A percentile compares a stretch with the other conserved stretches of the same genome.
Evolutionary conservation across 1,140 invertebrate species (phyloP).

Genomic region (Lanistes nyassanus): DNA sequence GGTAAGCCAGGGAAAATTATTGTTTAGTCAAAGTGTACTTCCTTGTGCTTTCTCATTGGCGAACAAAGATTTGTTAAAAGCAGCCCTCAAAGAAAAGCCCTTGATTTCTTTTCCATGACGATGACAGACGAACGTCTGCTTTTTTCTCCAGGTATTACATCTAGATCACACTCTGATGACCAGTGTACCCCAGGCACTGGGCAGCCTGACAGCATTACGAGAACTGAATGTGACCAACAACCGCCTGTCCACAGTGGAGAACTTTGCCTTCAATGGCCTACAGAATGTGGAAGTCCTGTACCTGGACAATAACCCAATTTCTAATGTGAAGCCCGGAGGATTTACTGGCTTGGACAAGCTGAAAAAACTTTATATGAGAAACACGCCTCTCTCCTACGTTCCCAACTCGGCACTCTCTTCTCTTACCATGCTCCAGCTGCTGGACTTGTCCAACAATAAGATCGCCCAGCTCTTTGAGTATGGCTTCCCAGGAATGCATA

Average conservation of each 20-base stretch:
- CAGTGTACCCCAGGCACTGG: conserved; percentile 13
- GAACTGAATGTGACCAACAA: conserved; percentile 30
- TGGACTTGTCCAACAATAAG: conserved; percentile 28
- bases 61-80: background rate
- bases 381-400: conserved; percentile 7
- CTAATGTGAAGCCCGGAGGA: conserved; percentile 20
- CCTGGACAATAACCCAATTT: conserved; percentile 26
- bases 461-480: conserved; percentile 11
- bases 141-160: conserved; percentile 7
- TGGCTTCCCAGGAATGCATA: conserved; percentile 13
- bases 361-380: conserved; percentile 8
- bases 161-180: conserved; percentile 21
- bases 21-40: background rate
- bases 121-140: background rate
- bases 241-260: conserved; percentile 19
- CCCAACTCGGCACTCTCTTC: conserved; percentile 9
- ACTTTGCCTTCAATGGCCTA: conserved; percentile 22
- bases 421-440: background rate
- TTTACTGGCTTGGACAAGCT: conserved; percentile 16
- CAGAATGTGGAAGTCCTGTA: conserved; percentile 7
- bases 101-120: background rate
- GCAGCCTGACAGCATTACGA: background rate
- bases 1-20: background rate
- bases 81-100: background rate
- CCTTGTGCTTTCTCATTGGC: background rate